phyloP scores from a whole-genome alignment of 2,113 vertebrate species.

The Rhinolophus sinicus region DNA sequence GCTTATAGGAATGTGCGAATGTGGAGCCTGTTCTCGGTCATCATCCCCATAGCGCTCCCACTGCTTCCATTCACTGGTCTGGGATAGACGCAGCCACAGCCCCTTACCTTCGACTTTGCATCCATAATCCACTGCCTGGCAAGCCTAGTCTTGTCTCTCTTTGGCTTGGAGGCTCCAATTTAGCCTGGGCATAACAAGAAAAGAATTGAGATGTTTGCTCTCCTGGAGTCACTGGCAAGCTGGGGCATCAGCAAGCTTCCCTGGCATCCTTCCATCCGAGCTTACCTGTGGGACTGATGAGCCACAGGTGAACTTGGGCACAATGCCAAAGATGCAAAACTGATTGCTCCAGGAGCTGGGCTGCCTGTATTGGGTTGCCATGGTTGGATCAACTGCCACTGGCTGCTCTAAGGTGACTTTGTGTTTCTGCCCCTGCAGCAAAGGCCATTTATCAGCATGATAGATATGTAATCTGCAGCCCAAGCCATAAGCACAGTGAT shows the following conservation, averaged over 20 bases:
- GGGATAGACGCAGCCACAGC: not conserved
- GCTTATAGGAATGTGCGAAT: not conserved
- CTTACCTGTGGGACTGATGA: not conserved
- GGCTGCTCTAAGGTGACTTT: not conserved
- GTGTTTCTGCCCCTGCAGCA: not conserved
- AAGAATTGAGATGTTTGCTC: not conserved
- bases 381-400: not conserved
- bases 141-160: not conserved
- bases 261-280: not conserved
- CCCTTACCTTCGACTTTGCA: not conserved
- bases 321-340: not conserved
- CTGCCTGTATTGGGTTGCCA: not conserved
- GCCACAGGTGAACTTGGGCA: not conserved
- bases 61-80: not conserved
- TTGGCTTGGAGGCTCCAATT: not conserved
- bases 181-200: not conserved
- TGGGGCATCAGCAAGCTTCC: not conserved
- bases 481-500: slow-evolving; percentile 27
- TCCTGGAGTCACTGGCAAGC: not conserved
- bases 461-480: slow-evolving; percentile 59
- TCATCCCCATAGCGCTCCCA: not conserved
- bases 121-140: not conserved
- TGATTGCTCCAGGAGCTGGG: not conserved
- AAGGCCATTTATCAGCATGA: slow-evolving; percentile 54
- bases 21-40: not conserved